These are phyloP conservation scores for Mustela nigripes DNA, from an alignment of 2,113 vertebrate genomes.

Conservation along the genomic window DNA sequence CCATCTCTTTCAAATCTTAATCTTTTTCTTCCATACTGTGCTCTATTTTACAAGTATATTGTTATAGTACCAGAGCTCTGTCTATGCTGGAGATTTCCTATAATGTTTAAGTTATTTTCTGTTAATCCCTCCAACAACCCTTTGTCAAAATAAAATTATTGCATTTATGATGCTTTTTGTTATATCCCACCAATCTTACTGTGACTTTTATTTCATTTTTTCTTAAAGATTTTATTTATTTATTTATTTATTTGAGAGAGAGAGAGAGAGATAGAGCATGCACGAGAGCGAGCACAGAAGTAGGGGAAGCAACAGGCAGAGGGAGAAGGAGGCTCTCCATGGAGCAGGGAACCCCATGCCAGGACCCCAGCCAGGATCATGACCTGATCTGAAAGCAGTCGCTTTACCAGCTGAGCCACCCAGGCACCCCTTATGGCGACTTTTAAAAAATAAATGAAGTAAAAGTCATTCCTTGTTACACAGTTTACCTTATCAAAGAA, in stretches of 20 bases:
- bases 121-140: background rate
- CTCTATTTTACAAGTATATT: conserved; percentile 1
- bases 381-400: no score
- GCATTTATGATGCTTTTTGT: background rate
- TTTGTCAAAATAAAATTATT: background rate
- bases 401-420: no score
- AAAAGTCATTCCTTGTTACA: background rate
- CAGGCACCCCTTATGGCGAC: no score
- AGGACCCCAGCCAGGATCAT: no score
- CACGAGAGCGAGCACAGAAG: no score
- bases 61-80: background rate
- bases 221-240: no score
- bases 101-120: conserved; percentile 21
- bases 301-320: no score
- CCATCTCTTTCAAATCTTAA: background rate
- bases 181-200: conserved; percentile 23
- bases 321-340: no score
- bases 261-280: no score
- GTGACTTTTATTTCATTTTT: background rate
- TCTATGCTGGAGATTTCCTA: background rate
- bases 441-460: background rate
- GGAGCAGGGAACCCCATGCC: no score
- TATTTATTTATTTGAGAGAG: no score
- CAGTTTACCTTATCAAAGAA: background rate
- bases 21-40: background rate